Evolutionary conservation across 2,888 invertebrate species (phyloP), one percentile per base, ranked within the genome.

Genomic region (Phorcus lineatus): DNA sequence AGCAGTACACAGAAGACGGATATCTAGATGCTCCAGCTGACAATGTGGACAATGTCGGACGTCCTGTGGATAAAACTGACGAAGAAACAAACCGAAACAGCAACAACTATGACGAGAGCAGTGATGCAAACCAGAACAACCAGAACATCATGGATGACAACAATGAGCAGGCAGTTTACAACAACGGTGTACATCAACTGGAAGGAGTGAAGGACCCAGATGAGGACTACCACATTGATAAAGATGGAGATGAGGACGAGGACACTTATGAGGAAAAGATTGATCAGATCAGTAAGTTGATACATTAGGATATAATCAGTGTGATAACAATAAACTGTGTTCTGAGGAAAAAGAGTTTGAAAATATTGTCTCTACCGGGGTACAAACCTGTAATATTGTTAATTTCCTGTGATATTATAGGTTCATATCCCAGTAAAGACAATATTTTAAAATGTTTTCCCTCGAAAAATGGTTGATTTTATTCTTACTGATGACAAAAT

Each of bases 81-180:
- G 70, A 70, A 36, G 70, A 70, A 17, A 19, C 36, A 0, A 36
- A 11, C 40, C 70, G 36, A 11, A 40, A 40, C n/a, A 19, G 36
- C 36, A 70, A 31, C 36, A n/a, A 16, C 36, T 70, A 70, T 19
- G 70, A 70, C 17, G 70, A 70, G 17, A 36, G 36, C 19, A 36
- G 70, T 40, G 70, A 70, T 19, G 40, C n/a, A 11, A 36, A 40
- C 70, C 31, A 31, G 16, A 70, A 36, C 31, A 70, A 70, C 70
- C 28, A 70, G 36, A 70, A 40, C 19, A 70, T 70, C 40, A 70
- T 70, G 28, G 70, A 70, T 19, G 70, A 70, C n/a, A 70, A 70
- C 36, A 70, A 70, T 9, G 70, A 70, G 19, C 70, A 70, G 36
- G 70, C 70, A 7, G 70, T 70, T 16, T 70, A 70, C 28, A 52